Base-by-base conservation (phyloP, 2,888 invertebrate genomes). In the Scaptomyza cyrtandrae region DNA sequence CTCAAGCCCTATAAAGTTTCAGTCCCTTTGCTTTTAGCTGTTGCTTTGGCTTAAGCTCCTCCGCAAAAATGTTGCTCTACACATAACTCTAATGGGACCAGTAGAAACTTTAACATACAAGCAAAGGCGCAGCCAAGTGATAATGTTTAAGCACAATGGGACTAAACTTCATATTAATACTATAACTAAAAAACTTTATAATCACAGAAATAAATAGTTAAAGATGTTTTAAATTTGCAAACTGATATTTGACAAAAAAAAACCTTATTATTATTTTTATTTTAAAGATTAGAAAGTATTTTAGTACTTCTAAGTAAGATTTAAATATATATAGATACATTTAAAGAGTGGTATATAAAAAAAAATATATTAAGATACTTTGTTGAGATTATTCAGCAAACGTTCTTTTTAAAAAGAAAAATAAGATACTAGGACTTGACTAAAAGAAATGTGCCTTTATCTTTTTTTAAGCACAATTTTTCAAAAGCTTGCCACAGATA, bases 61-160 rank as follows among this genome's bases (percentile, higher is more conserved):
- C 71, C 76, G 55, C 71, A 71, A 67, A 52, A 41, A 27, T 27
- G 27, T 29, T 41, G 37, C 27, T 52, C 27, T 52, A 52, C 39
- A 14, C 39, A 52, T 52, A 39, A 39, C 37, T 14, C 33, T 37
- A 11, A 29, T 41, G 24, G 13, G 41, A 48, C 39, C 37, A 31
- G 31, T 41, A 48, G 43, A 49, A 11, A 29, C 14, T n/a, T n/a
- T 31, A 10, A n/a, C 35, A 24, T 14, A 24, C 10, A 24, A 43
- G 16, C 29, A 31, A 10, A 31, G 37, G 29, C n/a, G 10, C 52
- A 37, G 27, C 5, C 39, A 35, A 11, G 11, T 13, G 43, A 69
- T 43, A 46, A 48, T 60, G 31, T 11, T 33, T 0, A 9, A 6
- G 4, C 11, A 73, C 49, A 31, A 35, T 55, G 44, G 49, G 19